Base-by-base conservation (phyloP, 2,888 invertebrate species). In the Dascillus cervinus region DNA sequence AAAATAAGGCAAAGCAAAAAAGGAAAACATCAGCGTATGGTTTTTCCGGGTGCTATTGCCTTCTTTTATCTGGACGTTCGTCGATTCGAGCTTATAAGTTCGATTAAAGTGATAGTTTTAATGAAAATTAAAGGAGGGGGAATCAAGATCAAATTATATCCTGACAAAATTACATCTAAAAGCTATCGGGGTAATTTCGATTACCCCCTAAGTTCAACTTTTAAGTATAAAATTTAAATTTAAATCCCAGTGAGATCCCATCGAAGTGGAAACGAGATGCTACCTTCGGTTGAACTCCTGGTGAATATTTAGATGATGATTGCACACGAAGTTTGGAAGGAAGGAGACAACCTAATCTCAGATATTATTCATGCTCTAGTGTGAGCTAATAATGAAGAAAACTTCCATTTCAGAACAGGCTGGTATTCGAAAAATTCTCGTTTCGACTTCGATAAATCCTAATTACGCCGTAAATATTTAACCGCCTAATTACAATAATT, bases 281-380 rank as follows among this genome's bases (percentile, higher is more conserved):
- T 37, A 41, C 34, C 37, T 41, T 38, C 32, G 31, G 32, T 33
- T 42, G 27, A 26, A 32, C 30, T 42, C 22, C 44, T 34, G 34
- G 41, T 44, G 44, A 44, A 41, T 44, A 41, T 44, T 44, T 41
- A 44, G 41, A 37, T 39, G 35, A 39, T 41, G 41, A 44, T 39
- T 41, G 39, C 39, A 37, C 27, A 33, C 31, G 37, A 38, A 37
- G 37, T 29, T 31, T 34, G 32, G 34, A 32, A 34, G 39, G 37
- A 32, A 34, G 39, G 37, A 25, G 31, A 32, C 21, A 25, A 26
- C 21, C n/a, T 34, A 29, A 32, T 29, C 34, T 39, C 29, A 26
- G 36, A 33, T 41, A 41, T 41, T 38, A 41, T 41, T 41, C 41
- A 41, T 41, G 38, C 36, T 30, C 28, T 36, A 36, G 32, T 41